Percentiles rank a stretch among this genome's conserved stretches.
These are phyloP conservation scores for Pocillopora meandrina DNA, from an alignment of 92 coral and sea anemone species.

Conservation along the genomic window DNA sequence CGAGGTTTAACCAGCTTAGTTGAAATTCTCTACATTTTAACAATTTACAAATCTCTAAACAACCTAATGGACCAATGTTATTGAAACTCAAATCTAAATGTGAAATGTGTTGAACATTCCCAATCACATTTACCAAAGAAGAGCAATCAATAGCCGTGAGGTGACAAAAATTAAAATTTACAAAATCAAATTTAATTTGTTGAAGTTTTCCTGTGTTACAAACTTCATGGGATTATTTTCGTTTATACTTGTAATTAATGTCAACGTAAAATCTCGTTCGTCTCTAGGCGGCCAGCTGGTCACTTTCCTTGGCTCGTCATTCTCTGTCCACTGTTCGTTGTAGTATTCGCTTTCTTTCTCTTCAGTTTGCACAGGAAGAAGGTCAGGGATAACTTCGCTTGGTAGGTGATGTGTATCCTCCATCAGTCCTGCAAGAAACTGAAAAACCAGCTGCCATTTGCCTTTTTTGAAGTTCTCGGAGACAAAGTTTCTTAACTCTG, in stretches of 20 bases:
- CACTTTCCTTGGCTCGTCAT: neutral
- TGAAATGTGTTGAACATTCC: neutral
- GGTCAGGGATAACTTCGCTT: neutral
- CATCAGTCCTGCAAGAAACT: constrained; percentile 59
- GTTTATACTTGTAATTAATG: neutral
- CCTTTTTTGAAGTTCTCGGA: constrained; percentile 14
- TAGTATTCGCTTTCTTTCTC: neutral
- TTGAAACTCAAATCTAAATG: neutral
- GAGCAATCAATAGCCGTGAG: constrained; percentile 6
- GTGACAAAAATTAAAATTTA: neutral
- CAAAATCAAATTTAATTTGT: neutral
- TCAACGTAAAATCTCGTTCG: neutral
- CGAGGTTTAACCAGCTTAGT: too few species aligned
- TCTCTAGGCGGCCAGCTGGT: neutral
- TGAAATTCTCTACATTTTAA: neutral
- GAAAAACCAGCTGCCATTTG: constrained; percentile 47
- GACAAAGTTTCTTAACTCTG: neutral
- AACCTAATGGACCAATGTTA: neutral
- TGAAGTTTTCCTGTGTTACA: neutral
- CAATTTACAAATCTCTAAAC: neutral
- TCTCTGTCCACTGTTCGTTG: too few species aligned
- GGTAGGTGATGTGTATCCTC: neutral
- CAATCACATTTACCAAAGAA: neutral
- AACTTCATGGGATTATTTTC: neutral
- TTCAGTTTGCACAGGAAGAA: neutral